Base-by-base conservation (phyloP, 2,797 vertebrate genomes). In the Pachyuromys duprasi region DNA sequence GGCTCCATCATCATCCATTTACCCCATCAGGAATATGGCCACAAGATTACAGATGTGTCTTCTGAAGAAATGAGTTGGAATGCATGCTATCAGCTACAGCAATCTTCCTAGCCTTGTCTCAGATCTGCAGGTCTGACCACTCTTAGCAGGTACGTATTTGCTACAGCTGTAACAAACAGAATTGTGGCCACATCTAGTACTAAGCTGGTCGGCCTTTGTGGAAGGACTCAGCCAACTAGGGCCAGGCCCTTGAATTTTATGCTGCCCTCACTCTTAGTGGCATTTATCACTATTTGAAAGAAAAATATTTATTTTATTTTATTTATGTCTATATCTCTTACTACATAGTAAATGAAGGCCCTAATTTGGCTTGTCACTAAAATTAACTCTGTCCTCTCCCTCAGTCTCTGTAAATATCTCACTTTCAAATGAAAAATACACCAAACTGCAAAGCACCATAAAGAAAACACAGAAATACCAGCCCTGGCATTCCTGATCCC, bases 31-130 rank as follows among this genome's bases (percentile, higher is more conserved):
- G 95, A 93, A 72, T 55, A 79, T 76, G 45, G 80, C 86, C 95
- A 89, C 88, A 15, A 94, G 74, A 95, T 75, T 18, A 83, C 45
- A 84, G 72, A 75, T 90, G 36, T 80, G 86, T 94, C 53, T 87
- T 96, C 70, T 91, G 60, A 80, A 0, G 0, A 88, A 55, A 95
- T 92, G 0, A 0, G 45, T 22, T 76, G 11, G 84, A 86, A 65
- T 70, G 53, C 63, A 74, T 90, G 74, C 87, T 69, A 36, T 0
- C 5, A 36, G 26, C 57, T 13, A 2, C 17, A 83, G n/a, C 28
- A 57, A 39, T 31, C 60, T 57, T 67, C 63, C 75, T 49, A 3
- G 78, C 84, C 81, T 86, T 2, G 26, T 91, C 63, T 81, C 60
- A 53, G 63, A 86, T 17, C 42, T 2, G 0, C 33, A 70, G 42